These are phyloP conservation scores for Panagrolaimus sp. DNA, from an alignment of 1,140 invertebrate species.

Conservation along the genomic window DNA sequence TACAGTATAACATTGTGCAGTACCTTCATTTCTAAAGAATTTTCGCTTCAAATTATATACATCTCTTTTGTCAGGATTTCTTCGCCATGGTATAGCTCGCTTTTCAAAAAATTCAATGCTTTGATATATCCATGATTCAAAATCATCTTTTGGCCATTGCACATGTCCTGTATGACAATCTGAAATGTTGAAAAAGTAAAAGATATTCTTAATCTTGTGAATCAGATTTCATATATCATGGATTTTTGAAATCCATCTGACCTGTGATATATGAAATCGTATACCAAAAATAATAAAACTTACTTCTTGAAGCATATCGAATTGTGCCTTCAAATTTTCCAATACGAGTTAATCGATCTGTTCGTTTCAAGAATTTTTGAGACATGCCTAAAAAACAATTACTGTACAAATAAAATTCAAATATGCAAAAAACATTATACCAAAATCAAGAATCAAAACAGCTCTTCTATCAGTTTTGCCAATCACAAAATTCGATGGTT, in stretches of 20 bases:
- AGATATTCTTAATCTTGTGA: no score
- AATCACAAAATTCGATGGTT: constrained; percentile 2
- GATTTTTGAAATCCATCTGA: no score
- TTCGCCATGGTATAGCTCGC: not conserved
- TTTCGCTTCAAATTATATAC: not conserved
- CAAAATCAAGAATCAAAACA: constrained; percentile 7
- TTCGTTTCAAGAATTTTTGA: not conserved
- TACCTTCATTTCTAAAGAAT: not conserved
- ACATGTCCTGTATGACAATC: not conserved
- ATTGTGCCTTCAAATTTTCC: constrained; percentile 12
- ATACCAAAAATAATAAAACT: no score
- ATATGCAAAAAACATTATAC: no score
- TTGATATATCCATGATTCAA: not conserved
- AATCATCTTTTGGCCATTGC: constrained; percentile 2
- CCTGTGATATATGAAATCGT: no score
- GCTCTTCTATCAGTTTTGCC: not conserved
- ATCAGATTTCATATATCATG: no score
- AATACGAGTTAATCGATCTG: not conserved
- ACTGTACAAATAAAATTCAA: no score
- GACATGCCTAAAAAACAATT: not conserved
- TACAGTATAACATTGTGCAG: not conserved
- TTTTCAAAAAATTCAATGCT: constrained; percentile 12
- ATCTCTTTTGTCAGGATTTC: not conserved
- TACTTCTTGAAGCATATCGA: constrained; percentile 7
- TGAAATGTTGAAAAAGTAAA: no score